Base-by-base conservation (phyloP, 2,888 invertebrate species). In the Drosophila nigricruria region DNA sequence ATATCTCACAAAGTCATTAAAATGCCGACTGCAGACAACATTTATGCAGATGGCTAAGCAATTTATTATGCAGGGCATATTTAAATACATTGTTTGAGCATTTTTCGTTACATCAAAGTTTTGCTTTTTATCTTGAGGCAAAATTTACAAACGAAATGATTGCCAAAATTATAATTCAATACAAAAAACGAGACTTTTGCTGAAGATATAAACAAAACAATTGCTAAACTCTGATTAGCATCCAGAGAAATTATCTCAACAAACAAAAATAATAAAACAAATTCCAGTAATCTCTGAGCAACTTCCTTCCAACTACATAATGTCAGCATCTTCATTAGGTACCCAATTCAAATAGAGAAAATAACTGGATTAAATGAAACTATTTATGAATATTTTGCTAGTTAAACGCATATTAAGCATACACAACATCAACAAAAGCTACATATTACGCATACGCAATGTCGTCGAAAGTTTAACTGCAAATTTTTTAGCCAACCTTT, bases 41-140 rank as follows among this genome's bases (percentile, higher is more conserved):
- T 60, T 71, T 70, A 62, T 71, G 62, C 70, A 70, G 50, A 45
- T 70, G 56, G 49, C 42, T 56, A 30, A 62, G 49, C 61, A 70
- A 70, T 49, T 58, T 70, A 52, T 20, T 27, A 30, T 43, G 50
- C 25, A 34, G 36, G 23, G n/a, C 32, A 20, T 40, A 54, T 47
- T 47, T 70, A 6, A 60, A 18, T 30, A 30, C 6, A 20, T 32
- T 49, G 30, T 49, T 12, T 27, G 2, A 27, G 5, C 3, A 18
- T 18, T 30, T n/a, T 30, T 30, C 12, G 18, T 4, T 32, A 20
- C 18, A 8, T 23, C 14, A 14, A 42, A 20, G 1, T 9, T 40
- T 16, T 9, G 1, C 18, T 9, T 18, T 40, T 23, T 20, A 20
- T 20, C 42, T 20, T 12, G 1, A 23, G 23, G 12, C 5, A 14